Evolutionary conservation across 2,113 vertebrate genomes (phyloP), one percentile per base, ranked within the genome.

Genomic region (Poeciliopsis retropinna): DNA sequence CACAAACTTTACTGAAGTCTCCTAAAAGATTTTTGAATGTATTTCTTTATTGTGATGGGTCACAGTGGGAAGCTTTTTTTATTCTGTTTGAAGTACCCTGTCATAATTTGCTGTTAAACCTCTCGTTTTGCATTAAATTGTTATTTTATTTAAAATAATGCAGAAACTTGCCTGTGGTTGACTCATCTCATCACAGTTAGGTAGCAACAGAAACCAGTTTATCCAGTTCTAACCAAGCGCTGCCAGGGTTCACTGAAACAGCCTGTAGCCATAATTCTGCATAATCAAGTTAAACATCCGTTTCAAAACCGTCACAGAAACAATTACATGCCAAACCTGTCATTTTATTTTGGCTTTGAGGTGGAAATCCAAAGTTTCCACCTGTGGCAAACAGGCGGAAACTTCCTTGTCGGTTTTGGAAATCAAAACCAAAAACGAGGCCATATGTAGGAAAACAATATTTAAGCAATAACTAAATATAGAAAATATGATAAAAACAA

Each of bases 321-420:
- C 2, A 60, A 29, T 65, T 25, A 65, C 12, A 65, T 65, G 19
- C 17, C 14, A 44, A 15, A 66, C 28, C 22, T 41, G 34, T n/a
- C n/a, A 28, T 67, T 67, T 67, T 41, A 66, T n/a, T 66, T 9
- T 44, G 25, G n/a, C 34, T 44, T 15, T 67, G 65, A 17, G n/a
- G 12, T 27, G 5, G 12, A 41, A 66, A 41, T 34, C 19, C 22
- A 31, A 25, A 65, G 32, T 25, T 34, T 9, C 32, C 32, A 34
- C 32, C 32, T 10, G 32, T 34, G 9, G 1, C 10, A 3, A 37
- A 37, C 34, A 37, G 34, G 10, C 12, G 10, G 34, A 11, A 34
- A 34, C 34, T 10, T 34, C 34, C 34, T 34, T 34, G 34, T 34
- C 10, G 9, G 34, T 34, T 34, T 34, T 34, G 34, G 34, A 34